Base-by-base conservation (phyloP, 2,113 vertebrate genomes). In the Redunca redunca region DNA sequence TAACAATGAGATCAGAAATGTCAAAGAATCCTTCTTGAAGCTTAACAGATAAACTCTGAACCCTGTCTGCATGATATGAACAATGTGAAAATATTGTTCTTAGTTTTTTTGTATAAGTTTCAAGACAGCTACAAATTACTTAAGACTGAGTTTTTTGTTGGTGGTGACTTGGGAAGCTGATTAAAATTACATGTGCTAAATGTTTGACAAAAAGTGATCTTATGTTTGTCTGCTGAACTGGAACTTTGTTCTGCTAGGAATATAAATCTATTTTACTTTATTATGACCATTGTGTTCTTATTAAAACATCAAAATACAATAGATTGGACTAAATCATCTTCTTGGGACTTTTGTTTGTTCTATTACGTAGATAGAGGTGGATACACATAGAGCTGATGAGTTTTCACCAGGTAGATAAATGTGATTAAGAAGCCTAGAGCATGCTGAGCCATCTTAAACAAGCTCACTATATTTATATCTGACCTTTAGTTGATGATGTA, bases 401-500 rank as follows among this genome's bases (percentile, higher is more conserved):
- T 88, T 91, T 83, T 40, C 50, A 88, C 28, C 26, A 60, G 40
- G 28, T 53, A 19, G 26, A 43, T 64, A 86, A 82, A 90, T 58
- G 17, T 80, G 85, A 84, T 19, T 52, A 58, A 92, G 50, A 83
- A 90, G 43, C 28, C 28, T 67, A 52, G 30, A 81, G 19, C 28
- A 62, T 90, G 17, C 19, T 67, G 16, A 95, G 4, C 78, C 88
- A 67, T 67, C 81, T 77, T 85, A 33, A 88, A 58, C 33, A 58
- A 96, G 46, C 81, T 92, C 11, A 40, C 40, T 60, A 1, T 95
- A 91, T 96, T 95, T 91, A 67, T 81, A 62, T 40, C 23, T 95
- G 88, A 94, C 95, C 94, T 98, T 97, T 95, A 40, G 55, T 55
- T 96, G 96, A 97, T 93, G 88, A 95, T 64, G 62, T 91, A 97